Conservation (phyloP, 2,113 vertebrate genomes). For the Aviceda subcristata region DNA sequence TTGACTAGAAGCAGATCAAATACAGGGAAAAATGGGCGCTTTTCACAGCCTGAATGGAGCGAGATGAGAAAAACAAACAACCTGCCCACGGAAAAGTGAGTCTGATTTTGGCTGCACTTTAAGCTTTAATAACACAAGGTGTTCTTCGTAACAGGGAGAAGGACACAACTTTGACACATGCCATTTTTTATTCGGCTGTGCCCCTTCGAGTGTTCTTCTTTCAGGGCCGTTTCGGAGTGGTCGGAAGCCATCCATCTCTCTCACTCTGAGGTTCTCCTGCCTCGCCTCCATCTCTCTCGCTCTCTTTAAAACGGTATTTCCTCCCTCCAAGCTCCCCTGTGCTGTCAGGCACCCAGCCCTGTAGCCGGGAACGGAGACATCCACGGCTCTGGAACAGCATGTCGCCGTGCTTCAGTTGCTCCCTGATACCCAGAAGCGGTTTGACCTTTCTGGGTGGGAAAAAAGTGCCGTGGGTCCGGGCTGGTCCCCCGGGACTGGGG, state of each 20-base stretch:
- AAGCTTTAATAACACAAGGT: background rate
- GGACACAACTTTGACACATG: background rate
- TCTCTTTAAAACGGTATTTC: background rate
- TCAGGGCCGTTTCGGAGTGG: background rate
- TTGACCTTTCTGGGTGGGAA: background rate
- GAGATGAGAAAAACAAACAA: constrained; percentile 42
- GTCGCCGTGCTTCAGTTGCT: background rate
- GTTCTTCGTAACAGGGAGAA: background rate
- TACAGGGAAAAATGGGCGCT: background rate
- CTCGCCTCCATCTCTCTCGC: background rate
- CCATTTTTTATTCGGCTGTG: background rate
- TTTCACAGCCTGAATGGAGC: background rate
- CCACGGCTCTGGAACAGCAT: background rate
- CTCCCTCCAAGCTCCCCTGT: background rate
- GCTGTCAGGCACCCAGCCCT: background rate
- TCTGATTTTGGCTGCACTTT: background rate
- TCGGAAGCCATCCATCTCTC: background rate
- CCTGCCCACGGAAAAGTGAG: background rate
- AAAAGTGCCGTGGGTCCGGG: background rate
- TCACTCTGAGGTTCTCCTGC: background rate
- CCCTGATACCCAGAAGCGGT: background rate
- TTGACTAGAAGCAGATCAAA: background rate
- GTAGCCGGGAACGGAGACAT: background rate
- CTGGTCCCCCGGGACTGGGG: background rate
- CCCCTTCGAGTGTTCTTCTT: background rate